Evolutionary conservation across 2,797 vertebrate species (phyloP), one percentile per base, ranked within the genome.

Genomic region (Pelodytes ibericus): DNA sequence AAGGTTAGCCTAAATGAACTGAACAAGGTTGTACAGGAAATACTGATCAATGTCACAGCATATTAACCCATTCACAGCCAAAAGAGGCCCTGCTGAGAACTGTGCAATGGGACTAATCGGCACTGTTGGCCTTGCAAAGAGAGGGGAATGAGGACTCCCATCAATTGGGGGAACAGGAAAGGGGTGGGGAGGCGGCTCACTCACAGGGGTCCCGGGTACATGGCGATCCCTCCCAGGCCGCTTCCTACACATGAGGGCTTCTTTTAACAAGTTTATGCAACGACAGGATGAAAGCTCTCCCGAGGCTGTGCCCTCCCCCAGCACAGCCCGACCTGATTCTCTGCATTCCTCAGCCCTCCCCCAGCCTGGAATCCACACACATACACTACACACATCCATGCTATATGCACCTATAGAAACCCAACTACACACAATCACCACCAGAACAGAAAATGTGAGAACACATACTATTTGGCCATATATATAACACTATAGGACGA

Each of bases 271-370:
- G 76, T 79, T 79, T 79, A 79, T 79, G 76, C 76, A 79, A 73
- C 70, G 63, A 90, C 89, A 88, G 89, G 89, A 88, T 90, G 88
- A 88, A 91, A 89, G 85, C 84, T 83, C 83, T 85, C 86, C 87
- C 84, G 84, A 84, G 83, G 87, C 87, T 85, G 81, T 87, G 86
- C 82, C 81, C 75, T 71, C 80, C 81, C 84, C 89, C 86, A 85
- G 82, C 85, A 80, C 85, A 85, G 83, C 83, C 84, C 84, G 91
- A 91, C 91, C 88, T 90, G 92, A 91, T 91, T 92, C 90, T 88
- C 92, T 86, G 90, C 94, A 95, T 95, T 95, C 95, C 92, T 91
- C 87, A 85, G 83, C 85, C 88, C 88, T 88, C 87, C 84, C 83
- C 84, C 49, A 81, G 83, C 80, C 83, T 83, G 84, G 83, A 86